phyloP scores from a whole-genome alignment of 1,140 invertebrate genomes.

The Leptoteleia sp. region DNA sequence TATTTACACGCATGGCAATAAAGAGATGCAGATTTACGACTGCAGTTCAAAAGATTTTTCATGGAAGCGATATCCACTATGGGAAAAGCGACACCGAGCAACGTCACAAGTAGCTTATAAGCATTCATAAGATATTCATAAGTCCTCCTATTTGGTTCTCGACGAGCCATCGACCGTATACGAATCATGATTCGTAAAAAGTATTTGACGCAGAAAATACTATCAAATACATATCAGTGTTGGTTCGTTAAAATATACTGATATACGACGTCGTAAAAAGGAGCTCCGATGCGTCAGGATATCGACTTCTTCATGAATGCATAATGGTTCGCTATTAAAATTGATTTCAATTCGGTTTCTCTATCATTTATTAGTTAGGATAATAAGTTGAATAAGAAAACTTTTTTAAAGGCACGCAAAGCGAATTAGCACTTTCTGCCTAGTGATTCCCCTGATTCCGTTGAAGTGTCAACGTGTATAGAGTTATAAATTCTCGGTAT shows the following conservation, averaged over 20 bases:
- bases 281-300: background rate
- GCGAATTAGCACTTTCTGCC: conserved; percentile 35
- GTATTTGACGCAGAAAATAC: conserved; percentile 41
- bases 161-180: conserved; percentile 45
- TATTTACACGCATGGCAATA: background rate
- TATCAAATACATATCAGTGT: conserved; percentile 21
- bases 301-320: conserved; percentile 2
- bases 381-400: conserved; percentile 45
- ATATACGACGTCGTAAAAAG: conserved; percentile 4
- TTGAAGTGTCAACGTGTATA: conserved; percentile 42
- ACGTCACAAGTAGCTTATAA: conserved; percentile 71
- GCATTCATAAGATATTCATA: conserved; percentile 77
- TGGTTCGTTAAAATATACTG: conserved; percentile 31
- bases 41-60: conserved; percentile 37
- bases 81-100: conserved; percentile 67
- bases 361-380: conserved; percentile 16
- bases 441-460: conserved; percentile 24
- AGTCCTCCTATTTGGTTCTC: conserved; percentile 60
- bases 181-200: conserved; percentile 56
- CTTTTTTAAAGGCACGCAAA: conserved; percentile 17
- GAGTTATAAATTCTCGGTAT: conserved; percentile 71
- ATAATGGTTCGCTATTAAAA: conserved; percentile 1
- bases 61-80: conserved; percentile 43
- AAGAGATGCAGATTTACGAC: conserved; percentile 21
- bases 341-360: conserved; percentile 19